Evolutionary conservation across 1,140 invertebrate species (phyloP), one percentile per base, ranked within the genome.

Genomic region (Bombus vancouverensis): DNA sequence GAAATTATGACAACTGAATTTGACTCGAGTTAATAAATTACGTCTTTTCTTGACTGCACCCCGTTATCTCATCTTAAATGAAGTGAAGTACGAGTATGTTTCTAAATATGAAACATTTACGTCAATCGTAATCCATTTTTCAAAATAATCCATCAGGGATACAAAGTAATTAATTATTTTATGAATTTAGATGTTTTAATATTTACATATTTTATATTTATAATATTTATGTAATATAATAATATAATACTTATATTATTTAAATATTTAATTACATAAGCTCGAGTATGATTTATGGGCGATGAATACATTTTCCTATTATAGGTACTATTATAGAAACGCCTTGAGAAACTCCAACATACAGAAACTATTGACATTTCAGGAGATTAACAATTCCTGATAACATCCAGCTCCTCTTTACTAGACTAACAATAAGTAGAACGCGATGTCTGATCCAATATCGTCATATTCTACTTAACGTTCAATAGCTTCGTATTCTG

Each of bases 311-410:
- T 68, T 25, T 53, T 44, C 3, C 2, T 68, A 44, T 83, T 74
- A 70, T 44, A 18, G 62, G 37, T 79, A 88, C 88, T 53, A 53
- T 53, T 53, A 22, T 53, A 53, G 18, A 53, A 53, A 22, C 18
- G 18, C 18, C 47, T 53, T 53, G 47, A 53, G 47, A 53, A 53
- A 53, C 47, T 53, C 47, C 18, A 53, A 88, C 88, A 88, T 86
- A 87, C 83, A 85, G 71, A 53, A 28, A 65, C 6, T 22, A 8
- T 57, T 59, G 47, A n/a, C 53, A 76, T 72, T 81, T 81, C 47
- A 68, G 53, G 59, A 91, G 85, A 88, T 91, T 70, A 85, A 82
- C 39, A 85, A 79, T 53, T 72, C 65, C 47, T 34, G 59, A 34
- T 66, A 75, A 37, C 44, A 28, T n/a, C 9, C 6, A 32, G 10